phyloP scores from a whole-genome alignment of 1,140 invertebrate genomes.

The Phthorimaea operculella region DNA sequence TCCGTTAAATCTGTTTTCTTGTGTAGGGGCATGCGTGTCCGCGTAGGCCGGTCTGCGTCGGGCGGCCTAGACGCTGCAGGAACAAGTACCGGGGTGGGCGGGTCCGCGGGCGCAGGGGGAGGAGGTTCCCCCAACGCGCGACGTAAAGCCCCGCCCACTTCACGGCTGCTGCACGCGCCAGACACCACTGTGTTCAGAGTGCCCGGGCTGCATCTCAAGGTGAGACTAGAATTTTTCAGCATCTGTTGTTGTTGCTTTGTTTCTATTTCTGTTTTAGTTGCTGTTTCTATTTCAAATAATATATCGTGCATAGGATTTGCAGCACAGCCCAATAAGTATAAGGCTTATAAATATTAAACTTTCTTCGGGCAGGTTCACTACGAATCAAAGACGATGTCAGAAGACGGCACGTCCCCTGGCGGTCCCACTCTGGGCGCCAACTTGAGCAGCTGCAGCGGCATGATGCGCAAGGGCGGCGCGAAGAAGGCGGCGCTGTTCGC shows the following conservation, averaged over 20 bases:
- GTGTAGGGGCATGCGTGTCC: constrained; percentile 30
- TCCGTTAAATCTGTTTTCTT: not conserved
- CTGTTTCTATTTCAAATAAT: too few relatives aligned
- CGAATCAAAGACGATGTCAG: constrained; percentile 82
- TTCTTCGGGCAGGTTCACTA: constrained; percentile 76
- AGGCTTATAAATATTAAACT: too few relatives aligned
- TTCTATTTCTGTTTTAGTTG: too few relatives aligned
- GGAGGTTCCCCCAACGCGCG: constrained; percentile 13
- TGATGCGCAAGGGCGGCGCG: constrained; percentile 74
- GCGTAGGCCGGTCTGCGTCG: constrained; percentile 55
- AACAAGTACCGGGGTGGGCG: not conserved
- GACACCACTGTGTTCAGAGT: constrained; percentile 95
- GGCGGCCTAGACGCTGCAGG: constrained; percentile 44
- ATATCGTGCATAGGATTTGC: too few relatives aligned
- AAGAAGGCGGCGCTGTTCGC: constrained; percentile 95
- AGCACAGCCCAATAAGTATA: too few relatives aligned
- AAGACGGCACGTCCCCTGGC: constrained; percentile 63
- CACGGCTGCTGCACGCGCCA: constrained; percentile 67
- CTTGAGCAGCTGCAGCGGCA: constrained; percentile 69
- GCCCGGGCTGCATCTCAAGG: constrained; percentile 94
- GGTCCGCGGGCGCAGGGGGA: constrained; percentile 15
- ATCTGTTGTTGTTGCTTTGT: too few relatives aligned
- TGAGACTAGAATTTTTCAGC: too few relatives aligned
- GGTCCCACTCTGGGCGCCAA: constrained; percentile 18
- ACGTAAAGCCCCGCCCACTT: constrained; percentile 53